phyloP scores from a whole-genome alignment of 2,888 invertebrate species.

The Agrotis puta region DNA sequence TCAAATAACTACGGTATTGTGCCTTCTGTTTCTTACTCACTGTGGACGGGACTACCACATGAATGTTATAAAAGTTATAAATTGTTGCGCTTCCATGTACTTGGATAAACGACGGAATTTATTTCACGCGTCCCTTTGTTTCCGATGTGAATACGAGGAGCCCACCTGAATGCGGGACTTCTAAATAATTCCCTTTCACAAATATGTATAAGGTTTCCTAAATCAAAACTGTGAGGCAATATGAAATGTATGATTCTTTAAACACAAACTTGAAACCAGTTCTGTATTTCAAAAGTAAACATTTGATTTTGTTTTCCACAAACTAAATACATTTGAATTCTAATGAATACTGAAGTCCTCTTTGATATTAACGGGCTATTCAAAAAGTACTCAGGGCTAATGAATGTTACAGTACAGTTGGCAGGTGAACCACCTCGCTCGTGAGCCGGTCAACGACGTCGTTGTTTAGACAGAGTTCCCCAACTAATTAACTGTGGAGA shows the following conservation, averaged over 20 bases:
- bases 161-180: constrained; percentile 36
- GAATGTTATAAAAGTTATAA: constrained; percentile 63
- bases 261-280: not conserved
- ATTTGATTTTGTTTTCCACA: not conserved
- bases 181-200: constrained; percentile 47
- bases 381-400: constrained; percentile 16
- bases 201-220: constrained; percentile 41
- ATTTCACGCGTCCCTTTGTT: constrained; percentile 60
- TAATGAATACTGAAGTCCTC: constrained; percentile 29
- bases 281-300: constrained; percentile 8
- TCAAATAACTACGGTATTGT: not conserved
- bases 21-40: constrained; percentile 45
- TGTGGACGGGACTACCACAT: not conserved
- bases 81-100: constrained; percentile 58
- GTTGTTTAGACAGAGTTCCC: constrained; percentile 26
- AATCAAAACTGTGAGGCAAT: constrained; percentile 29
- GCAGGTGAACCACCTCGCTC: constrained; percentile 16
- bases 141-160: constrained; percentile 37
- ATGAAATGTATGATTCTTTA: constrained; percentile 13
- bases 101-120: constrained; percentile 58
- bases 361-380: constrained; percentile 25
- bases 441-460: constrained; percentile 12
- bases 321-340: constrained; percentile 23
- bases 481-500: constrained; percentile 34
- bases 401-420: constrained; percentile 13